phyloP scores from a whole-genome alignment of 2,888 invertebrate genomes.

The Proisotoma minuta region DNA sequence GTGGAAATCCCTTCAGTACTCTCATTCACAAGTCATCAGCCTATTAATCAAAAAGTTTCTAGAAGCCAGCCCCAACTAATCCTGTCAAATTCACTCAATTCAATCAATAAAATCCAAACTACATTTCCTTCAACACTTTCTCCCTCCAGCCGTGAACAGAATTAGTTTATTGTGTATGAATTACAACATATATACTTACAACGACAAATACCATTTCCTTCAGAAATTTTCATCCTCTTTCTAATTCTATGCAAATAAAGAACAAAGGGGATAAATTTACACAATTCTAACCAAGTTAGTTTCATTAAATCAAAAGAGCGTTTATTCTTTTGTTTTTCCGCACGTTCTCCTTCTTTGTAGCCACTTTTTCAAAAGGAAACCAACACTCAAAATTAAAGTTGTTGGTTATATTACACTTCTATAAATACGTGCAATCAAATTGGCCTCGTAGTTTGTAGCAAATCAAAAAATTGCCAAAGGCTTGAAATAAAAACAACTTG shows the following conservation, averaged over 20 bases:
- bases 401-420: too few relatives aligned
- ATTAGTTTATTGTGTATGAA: too few relatives aligned
- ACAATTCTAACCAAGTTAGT: not conserved
- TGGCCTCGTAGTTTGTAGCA: too few relatives aligned
- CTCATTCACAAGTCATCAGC: conserved; percentile 48
- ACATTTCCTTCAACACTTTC: conserved; percentile 13
- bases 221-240: not conserved
- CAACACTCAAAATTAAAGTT: too few relatives aligned
- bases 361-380: conserved; percentile 6
- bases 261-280: not conserved
- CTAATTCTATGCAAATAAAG: not conserved
- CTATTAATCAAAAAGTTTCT: conserved; percentile 48
- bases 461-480: too few relatives aligned
- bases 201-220: too few relatives aligned
- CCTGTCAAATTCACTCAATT: conserved; percentile 47
- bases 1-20: conserved; percentile 14
- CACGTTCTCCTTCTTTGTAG: conserved; percentile 13
- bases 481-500: not conserved
- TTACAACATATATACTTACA: too few relatives aligned
- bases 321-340: conserved; percentile 18
- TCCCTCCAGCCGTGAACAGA: too few relatives aligned
- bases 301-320: conserved; percentile 9
- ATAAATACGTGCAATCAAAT: too few relatives aligned
- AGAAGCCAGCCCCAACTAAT: conserved; percentile 35
- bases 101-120: conserved; percentile 32